phyloP scores from a whole-genome alignment of 2,888 invertebrate species.

The Hirtodrosophila cameraria region DNA sequence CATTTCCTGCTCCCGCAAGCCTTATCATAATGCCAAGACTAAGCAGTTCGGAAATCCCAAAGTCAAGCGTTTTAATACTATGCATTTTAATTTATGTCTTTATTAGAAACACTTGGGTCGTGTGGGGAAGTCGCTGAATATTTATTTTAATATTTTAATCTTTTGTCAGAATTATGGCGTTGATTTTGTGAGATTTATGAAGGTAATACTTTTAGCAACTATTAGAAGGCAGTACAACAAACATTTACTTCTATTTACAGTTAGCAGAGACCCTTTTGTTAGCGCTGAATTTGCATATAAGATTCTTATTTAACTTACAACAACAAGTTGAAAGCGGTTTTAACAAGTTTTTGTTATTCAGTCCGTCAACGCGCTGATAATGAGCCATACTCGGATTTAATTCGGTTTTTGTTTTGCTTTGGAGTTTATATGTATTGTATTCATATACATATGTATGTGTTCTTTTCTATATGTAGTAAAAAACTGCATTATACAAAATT shows the following conservation, averaged over 20 bases:
- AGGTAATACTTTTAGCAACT: conserved; percentile 9
- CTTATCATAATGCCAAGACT: conserved; percentile 35
- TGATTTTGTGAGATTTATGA: conserved; percentile 53
- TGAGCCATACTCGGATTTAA: conserved; percentile 35
- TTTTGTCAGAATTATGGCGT: conserved; percentile 59
- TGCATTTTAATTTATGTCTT: conserved; percentile 32
- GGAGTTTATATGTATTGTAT: conserved; percentile 12
- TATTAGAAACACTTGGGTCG: conserved; percentile 23
- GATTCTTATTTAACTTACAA: conserved; percentile 32
- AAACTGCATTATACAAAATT: conserved; percentile 15
- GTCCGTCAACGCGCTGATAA: conserved; percentile 41
- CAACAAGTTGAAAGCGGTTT: conserved; percentile 37
- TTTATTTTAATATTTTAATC: conserved; percentile 72
- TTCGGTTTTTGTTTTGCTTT: conserved; percentile 29
- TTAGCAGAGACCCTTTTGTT: conserved; percentile 9
- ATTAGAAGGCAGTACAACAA: background rate
- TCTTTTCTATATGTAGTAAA: conserved; percentile 2
- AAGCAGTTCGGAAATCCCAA: conserved; percentile 18
- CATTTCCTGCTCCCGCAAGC: conserved; percentile 8
- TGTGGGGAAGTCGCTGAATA: conserved; percentile 30
- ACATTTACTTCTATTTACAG: conserved; percentile 5
- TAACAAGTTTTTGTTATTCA: conserved; percentile 40
- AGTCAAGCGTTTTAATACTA: conserved; percentile 25
- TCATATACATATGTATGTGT: background rate
- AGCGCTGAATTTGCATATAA: conserved; percentile 41